Conservation (phyloP, 2,113 vertebrate species). For the Calcarius ornatus region DNA sequence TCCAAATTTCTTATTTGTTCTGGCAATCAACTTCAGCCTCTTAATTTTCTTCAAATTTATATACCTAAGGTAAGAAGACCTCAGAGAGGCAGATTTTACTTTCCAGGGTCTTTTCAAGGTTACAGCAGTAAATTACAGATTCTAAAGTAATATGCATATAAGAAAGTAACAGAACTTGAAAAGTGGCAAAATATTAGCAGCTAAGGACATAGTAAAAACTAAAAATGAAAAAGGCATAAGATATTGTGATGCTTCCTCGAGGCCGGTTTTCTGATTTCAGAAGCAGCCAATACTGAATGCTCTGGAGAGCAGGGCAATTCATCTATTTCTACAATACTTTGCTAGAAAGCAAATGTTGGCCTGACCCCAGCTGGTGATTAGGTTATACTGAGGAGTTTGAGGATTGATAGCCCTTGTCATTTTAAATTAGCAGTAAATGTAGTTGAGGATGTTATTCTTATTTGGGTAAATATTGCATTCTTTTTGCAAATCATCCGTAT, state of each 20-base stretch:
- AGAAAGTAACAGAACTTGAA: background rate
- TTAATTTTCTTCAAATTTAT: slow-evolving; percentile 20
- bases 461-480: slow-evolving; percentile 47
- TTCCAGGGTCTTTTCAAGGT: slow-evolving; percentile 14
- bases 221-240: background rate
- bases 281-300: slow-evolving; percentile 9
- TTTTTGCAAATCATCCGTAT: slow-evolving; percentile 50
- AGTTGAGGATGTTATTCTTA: slow-evolving; percentile 40
- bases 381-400: slow-evolving; percentile 45
- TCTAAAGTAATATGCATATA: background rate
- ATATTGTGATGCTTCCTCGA: background rate
- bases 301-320: slow-evolving; percentile 38
- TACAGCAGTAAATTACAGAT: slow-evolving; percentile 26
- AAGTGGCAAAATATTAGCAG: background rate
- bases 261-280: slow-evolving; percentile 29
- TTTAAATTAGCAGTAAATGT: slow-evolving; percentile 51
- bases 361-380: slow-evolving; percentile 66
- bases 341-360: slow-evolving; percentile 58
- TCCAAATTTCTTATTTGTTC: slow-evolving; percentile 23
- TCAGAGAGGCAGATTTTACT: background rate
- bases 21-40: background rate
- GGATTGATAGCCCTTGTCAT: slow-evolving; percentile 59
- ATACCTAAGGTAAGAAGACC: background rate
- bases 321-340: slow-evolving; percentile 37
- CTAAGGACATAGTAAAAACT: background rate